Conservation (phyloP, 1,140 invertebrate species). For the Hyphantria cunea region DNA sequence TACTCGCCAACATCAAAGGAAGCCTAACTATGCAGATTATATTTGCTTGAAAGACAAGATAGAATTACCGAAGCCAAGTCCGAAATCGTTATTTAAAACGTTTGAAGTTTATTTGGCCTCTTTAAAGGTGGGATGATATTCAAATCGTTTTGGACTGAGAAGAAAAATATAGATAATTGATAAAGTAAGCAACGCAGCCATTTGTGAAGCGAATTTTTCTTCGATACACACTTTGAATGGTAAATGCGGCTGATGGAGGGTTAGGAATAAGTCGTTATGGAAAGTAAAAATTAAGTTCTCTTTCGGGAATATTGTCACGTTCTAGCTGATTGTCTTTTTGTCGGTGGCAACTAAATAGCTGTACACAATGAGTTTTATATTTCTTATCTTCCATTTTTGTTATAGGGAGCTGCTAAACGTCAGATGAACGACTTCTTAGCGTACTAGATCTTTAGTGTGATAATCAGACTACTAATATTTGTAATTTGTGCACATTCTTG, state of each 20-base stretch:
- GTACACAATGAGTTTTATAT: no score
- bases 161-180: slow-evolving; percentile 51
- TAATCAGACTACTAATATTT: no score
- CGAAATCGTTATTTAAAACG: slow-evolving; percentile 24
- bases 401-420: no score
- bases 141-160: slow-evolving; percentile 30
- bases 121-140: slow-evolving; percentile 30
- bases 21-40: slow-evolving; percentile 25
- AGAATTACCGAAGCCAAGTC: slow-evolving; percentile 23
- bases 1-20: slow-evolving; percentile 13
- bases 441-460: no score
- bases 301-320: slow-evolving; percentile 50
- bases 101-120: slow-evolving; percentile 20
- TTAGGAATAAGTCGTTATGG: slow-evolving; percentile 43
- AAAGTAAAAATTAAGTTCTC: slow-evolving; percentile 58
- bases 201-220: slow-evolving; percentile 40
- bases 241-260: slow-evolving; percentile 48
- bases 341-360: slow-evolving; percentile 5
- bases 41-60: slow-evolving; percentile 15
- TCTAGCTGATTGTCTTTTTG: slow-evolving; percentile 16
- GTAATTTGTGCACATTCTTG: no score
- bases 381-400: no score
- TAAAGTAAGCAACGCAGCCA: slow-evolving; percentile 46
- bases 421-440: no score
- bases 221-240: slow-evolving; percentile 52